Conservation (phyloP, 2,888 invertebrate species). For the Pachliopta kotzebuea region DNA sequence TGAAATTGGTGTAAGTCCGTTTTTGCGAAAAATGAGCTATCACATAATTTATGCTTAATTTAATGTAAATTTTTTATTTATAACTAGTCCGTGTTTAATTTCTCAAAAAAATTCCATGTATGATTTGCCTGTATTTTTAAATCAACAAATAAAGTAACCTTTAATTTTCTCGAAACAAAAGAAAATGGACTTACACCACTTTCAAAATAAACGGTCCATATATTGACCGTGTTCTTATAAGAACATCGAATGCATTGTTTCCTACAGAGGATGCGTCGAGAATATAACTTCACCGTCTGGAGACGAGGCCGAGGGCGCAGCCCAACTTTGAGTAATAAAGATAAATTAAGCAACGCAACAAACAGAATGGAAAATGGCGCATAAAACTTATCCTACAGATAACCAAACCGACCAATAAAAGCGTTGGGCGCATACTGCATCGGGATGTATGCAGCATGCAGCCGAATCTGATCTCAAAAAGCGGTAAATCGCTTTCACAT, state of each 20-base stretch:
- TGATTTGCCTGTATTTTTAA: too few species aligned
- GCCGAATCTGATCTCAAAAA: constrained; percentile 14
- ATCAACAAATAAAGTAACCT: too few species aligned
- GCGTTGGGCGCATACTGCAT: constrained; percentile 23
- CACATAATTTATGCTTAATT: too few species aligned
- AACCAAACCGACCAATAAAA: constrained; percentile 25
- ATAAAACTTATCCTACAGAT: constrained; percentile 18
- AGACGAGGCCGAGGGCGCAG: constrained; percentile 19
- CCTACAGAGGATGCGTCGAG: constrained; percentile 27
- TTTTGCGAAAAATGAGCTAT: too few species aligned
- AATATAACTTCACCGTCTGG: constrained; percentile 26
- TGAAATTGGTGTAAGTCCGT: too few species aligned
- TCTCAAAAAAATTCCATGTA: too few species aligned
- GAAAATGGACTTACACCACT: too few species aligned
- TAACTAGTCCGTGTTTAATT: too few species aligned
- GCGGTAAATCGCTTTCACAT: not conserved
- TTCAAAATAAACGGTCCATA: too few species aligned
- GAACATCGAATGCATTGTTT: constrained; percentile 15
- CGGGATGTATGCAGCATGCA: constrained; percentile 15
- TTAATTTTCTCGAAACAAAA: too few species aligned
- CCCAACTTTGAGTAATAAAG: constrained; percentile 34
- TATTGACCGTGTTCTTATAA: constrained; percentile 11
- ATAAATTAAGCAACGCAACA: constrained; percentile 36
- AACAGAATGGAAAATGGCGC: constrained; percentile 27
- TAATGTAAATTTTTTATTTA: too few species aligned